These are phyloP conservation scores for Alauda arvensis DNA, from an alignment of 2,797 vertebrate genomes.

Conservation along the genomic window DNA sequence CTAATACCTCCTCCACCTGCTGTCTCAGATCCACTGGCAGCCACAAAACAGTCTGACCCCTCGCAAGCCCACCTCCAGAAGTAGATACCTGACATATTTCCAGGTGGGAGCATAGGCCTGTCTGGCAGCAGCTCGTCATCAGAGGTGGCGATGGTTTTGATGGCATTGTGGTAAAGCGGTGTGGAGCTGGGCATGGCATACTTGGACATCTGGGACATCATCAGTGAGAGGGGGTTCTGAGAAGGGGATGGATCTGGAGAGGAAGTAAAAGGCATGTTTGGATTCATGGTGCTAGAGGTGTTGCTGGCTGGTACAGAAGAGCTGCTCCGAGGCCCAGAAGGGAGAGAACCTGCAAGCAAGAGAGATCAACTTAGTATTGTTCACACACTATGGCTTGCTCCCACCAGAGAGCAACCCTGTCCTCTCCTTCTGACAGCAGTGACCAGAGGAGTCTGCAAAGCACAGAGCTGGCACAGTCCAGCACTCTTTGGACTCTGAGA, in stretches of 20 bases:
- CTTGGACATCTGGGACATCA: slow-evolving; percentile 99
- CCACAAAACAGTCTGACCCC: neutral
- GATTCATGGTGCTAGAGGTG: slow-evolving; percentile 78
- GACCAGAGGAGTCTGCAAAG: neutral
- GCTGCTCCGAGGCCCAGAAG: slow-evolving; percentile 79
- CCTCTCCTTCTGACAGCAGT: neutral
- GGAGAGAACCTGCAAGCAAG: slow-evolving; percentile 63
- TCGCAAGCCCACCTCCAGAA: neutral
- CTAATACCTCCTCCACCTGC: neutral
- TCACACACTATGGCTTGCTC: neutral
- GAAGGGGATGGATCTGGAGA: slow-evolving; percentile 85
- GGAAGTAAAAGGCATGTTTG: slow-evolving; percentile 86
- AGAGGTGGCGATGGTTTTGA: slow-evolving; percentile 97
- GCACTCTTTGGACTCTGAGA: neutral
- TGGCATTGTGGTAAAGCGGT: slow-evolving; percentile 96
- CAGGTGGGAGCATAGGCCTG: slow-evolving; percentile 86
- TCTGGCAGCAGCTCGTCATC: slow-evolving; percentile 94
- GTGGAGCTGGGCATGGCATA: slow-evolving; percentile 97
- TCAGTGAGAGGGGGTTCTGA: slow-evolving; percentile 94
- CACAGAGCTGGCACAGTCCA: neutral
- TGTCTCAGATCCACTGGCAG: neutral
- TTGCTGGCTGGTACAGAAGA: slow-evolving; percentile 86
- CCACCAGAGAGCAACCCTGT: neutral
- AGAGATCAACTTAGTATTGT: neutral
- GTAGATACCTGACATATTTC: slow-evolving; percentile 82